A percentile compares a stretch with the other conserved stretches of the same genome.
These are phyloP conservation scores for Aleiodes testaceus DNA, from an alignment of 2,888 invertebrate genomes.

Conservation along the genomic window DNA sequence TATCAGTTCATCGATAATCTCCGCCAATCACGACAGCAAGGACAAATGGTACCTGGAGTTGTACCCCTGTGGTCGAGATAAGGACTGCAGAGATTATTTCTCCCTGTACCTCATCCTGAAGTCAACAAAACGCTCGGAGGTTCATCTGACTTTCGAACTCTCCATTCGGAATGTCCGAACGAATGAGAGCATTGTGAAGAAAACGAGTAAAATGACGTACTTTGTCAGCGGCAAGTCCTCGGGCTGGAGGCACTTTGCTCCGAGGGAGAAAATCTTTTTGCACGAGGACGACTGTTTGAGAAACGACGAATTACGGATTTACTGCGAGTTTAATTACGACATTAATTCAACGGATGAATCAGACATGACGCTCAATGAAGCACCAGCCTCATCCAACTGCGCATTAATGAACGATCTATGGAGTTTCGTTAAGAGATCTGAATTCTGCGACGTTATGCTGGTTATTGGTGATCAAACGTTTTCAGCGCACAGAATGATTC, in stretches of 20 bases:
- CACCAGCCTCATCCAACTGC: neutral
- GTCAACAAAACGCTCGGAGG: neutral
- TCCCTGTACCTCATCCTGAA: conserved; percentile 11
- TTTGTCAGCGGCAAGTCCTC: conserved; percentile 5
- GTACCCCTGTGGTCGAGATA: neutral
- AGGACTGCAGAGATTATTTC: conserved; percentile 7
- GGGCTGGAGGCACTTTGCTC: conserved; percentile 4
- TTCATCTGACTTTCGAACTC: neutral
- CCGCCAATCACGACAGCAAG: neutral
- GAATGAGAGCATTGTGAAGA: neutral
- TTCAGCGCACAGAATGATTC: too few species aligned
- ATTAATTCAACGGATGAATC: neutral
- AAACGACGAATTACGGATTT: neutral
- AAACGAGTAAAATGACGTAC: neutral
- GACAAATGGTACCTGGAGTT: conserved; percentile 17
- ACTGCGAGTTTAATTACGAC: conserved; percentile 2
- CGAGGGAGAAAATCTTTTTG: neutral
- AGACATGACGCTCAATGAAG: neutral
- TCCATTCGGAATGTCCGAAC: neutral
- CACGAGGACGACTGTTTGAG: neutral
- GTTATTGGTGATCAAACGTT: too few species aligned
- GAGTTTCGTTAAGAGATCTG: too few species aligned
- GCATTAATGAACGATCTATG: neutral
- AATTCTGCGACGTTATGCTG: too few species aligned
- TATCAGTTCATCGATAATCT: neutral